Evolutionary conservation across 2,113 vertebrate genomes (phyloP).

Genomic region (Nanorana parkeri): DNA sequence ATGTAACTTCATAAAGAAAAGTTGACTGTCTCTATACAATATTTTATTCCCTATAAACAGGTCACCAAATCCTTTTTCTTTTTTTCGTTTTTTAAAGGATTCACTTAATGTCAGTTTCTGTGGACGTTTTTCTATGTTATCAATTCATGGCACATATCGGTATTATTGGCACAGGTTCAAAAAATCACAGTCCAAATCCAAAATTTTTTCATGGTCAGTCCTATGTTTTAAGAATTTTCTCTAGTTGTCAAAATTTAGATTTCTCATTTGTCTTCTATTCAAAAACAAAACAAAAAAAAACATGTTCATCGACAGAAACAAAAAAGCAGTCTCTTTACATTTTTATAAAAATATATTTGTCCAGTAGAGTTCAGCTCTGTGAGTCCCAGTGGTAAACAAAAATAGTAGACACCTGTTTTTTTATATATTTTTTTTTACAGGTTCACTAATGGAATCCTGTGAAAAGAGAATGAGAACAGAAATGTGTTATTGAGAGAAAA

Average conservation of each 20-base stretch:
- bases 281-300: constrained; percentile 61
- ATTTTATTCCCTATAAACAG: constrained; percentile 58
- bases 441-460: constrained; percentile 91
- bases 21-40: constrained; percentile 69
- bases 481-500: not conserved
- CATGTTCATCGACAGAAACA: constrained; percentile 59
- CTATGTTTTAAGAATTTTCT: constrained; percentile 43
- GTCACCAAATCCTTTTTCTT: constrained; percentile 62
- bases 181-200: constrained; percentile 77
- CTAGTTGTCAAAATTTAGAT: constrained; percentile 42
- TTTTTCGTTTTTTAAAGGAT: constrained; percentile 47
- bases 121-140: constrained; percentile 69
- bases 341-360: constrained; percentile 99
- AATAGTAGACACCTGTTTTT: constrained; percentile 73
- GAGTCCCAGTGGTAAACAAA: constrained; percentile 85
- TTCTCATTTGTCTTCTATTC: constrained; percentile 60
- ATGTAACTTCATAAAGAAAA: constrained; percentile 78
- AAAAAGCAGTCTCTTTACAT: constrained; percentile 72
- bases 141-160: constrained; percentile 97
- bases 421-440: constrained; percentile 75
- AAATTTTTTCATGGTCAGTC: constrained; percentile 63
- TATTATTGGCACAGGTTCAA: constrained; percentile 99
- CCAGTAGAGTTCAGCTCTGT: constrained; percentile 82
- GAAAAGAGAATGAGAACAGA: constrained; percentile 62
- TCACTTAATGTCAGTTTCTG: constrained; percentile 59